A percentile compares a stretch with the other conserved stretches of the same genome.
Conservation (phyloP, 2,113 vertebrate genomes). For the Hipposideros armiger region DNA sequence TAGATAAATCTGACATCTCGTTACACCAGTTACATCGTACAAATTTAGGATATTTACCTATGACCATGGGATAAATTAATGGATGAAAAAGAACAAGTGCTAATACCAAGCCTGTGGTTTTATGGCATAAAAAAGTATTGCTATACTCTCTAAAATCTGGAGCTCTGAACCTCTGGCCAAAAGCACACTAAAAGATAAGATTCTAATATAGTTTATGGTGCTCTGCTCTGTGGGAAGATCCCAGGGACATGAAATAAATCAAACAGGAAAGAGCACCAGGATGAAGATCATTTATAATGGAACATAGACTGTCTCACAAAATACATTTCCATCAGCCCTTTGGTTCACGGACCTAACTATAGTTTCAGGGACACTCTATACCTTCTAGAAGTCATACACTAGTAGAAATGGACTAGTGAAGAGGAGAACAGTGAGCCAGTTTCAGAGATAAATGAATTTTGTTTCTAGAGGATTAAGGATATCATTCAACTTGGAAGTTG, state of each 20-base stretch:
- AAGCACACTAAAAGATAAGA: constrained; percentile 52
- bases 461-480: constrained; percentile 22
- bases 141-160: constrained; percentile 19
- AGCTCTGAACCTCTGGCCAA: constrained; percentile 4
- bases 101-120: background rate
- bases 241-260: constrained; percentile 28
- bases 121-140: background rate
- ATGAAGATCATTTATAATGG: background rate
- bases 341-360: background rate
- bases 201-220: constrained; percentile 33
- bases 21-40: background rate
- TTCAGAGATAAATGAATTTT: constrained; percentile 34
- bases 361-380: constrained; percentile 7
- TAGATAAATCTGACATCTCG: background rate
- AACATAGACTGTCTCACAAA: background rate
- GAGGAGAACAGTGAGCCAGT: constrained; percentile 13
- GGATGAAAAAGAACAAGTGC: background rate
- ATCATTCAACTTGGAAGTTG: constrained; percentile 47
- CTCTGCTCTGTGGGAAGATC: constrained; percentile 23
- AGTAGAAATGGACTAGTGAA: background rate
- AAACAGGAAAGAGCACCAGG: background rate
- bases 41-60: background rate
- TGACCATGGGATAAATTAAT: background rate
- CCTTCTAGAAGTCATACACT: background rate
- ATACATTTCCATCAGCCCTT: background rate